Percentiles rank a stretch among this genome's conserved stretches.
Conservation (phyloP, 2,113 vertebrate genomes). For the Myiopsitta monachus region DNA sequence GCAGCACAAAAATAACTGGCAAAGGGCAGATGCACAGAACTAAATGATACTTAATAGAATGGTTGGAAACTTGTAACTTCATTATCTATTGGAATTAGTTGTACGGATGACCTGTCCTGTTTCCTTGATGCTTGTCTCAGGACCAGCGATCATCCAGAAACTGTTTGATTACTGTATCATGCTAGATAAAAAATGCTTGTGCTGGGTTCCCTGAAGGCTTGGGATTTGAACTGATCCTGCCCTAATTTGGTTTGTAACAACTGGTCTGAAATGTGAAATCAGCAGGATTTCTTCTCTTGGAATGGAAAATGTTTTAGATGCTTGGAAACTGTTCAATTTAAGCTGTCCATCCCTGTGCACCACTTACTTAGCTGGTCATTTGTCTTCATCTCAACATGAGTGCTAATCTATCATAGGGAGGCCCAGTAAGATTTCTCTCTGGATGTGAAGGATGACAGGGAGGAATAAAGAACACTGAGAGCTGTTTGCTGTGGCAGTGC, state of each 20-base stretch:
- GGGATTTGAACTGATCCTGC: neutral
- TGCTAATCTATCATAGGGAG: neutral
- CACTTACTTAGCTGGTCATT: neutral
- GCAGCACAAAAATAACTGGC: neutral
- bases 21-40: neutral
- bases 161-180: fast-evolving
- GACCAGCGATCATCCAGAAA: neutral
- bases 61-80: neutral
- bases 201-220: neutral
- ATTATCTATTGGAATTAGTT: neutral
- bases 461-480: neutral
- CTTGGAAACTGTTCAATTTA: neutral
- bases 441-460: neutral
- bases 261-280: neutral
- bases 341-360: neutral
- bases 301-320: neutral
- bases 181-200: neutral
- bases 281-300: neutral
- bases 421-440: neutral
- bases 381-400: neutral
- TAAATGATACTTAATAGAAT: neutral
- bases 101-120: neutral
- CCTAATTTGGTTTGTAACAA: neutral
- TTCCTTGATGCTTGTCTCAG: fast-evolving
- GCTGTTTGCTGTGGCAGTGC: neutral